phyloP scores from a whole-genome alignment of 2,797 vertebrate genomes.

The Antennarius maculatus region DNA sequence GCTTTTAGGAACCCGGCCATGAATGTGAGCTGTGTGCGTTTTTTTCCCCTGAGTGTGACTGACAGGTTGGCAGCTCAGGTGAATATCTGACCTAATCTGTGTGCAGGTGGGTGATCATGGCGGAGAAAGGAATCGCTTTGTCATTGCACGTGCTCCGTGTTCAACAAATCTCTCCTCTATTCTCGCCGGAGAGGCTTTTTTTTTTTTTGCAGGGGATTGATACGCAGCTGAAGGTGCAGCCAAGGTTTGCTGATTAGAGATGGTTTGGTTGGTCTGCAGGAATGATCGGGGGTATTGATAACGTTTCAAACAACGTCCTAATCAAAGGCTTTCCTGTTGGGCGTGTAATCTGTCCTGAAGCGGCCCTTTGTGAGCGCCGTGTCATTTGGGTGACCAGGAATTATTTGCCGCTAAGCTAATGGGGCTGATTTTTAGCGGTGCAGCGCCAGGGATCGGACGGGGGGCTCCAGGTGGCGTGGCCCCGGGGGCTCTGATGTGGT shows the following conservation, averaged over 20 bases:
- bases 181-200: conserved; percentile 50
- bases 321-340: conserved; percentile 85
- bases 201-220: conserved; percentile 46
- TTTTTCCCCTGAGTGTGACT: conserved; percentile 61
- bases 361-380: conserved; percentile 78
- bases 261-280: conserved; percentile 79
- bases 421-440: conserved; percentile 72
- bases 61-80: conserved; percentile 80
- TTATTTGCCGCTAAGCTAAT: conserved; percentile 77
- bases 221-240: conserved; percentile 71
- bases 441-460: conserved; percentile 61
- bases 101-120: conserved; percentile 78
- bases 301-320: conserved; percentile 84
- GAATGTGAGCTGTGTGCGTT: conserved; percentile 72
- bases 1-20: conserved; percentile 47
- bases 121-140: conserved; percentile 78
- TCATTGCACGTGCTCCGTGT: conserved; percentile 81
- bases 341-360: conserved; percentile 86
- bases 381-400: conserved; percentile 81
- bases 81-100: conserved; percentile 82
- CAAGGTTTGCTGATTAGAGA: conserved; percentile 79
- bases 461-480: conserved; percentile 74
- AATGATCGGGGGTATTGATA: conserved; percentile 83
- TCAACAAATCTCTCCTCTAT: conserved; percentile 79
- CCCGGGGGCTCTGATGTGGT: conserved; percentile 72